A percentile compares a stretch with the other conserved stretches of the same genome.
Conservation (phyloP, 2,888 invertebrate genomes). For the Monochamus alternatus region DNA sequence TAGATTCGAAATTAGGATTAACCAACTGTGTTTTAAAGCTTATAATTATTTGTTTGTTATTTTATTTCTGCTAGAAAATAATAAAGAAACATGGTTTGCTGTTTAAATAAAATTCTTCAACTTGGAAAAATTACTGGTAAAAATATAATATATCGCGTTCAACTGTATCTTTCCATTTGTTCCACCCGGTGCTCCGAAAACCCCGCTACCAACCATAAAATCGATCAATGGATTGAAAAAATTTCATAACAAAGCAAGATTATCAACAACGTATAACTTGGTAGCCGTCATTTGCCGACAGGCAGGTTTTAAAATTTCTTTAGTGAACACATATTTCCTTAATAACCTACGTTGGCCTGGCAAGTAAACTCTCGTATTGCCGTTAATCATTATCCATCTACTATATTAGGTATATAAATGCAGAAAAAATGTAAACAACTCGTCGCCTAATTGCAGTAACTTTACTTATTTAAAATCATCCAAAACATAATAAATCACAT, state of each 20-base stretch:
- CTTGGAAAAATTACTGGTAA: no score
- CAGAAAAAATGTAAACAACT: slow-evolving; percentile 55
- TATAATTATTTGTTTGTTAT: no score
- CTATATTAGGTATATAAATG: slow-evolving; percentile 50
- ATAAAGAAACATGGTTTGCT: no score
- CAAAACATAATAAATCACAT: slow-evolving; percentile 60
- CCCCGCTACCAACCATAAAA: slow-evolving; percentile 30
- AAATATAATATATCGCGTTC: no score
- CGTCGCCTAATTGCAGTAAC: slow-evolving; percentile 49
- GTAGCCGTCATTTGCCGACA: slow-evolving; percentile 18
- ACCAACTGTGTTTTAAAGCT: no score
- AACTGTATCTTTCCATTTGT: background rate
- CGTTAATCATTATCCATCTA: slow-evolving; percentile 45
- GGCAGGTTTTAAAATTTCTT: slow-evolving; percentile 28
- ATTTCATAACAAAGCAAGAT: slow-evolving; percentile 24
- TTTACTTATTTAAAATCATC: slow-evolving; percentile 49
- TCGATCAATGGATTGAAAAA: slow-evolving; percentile 9
- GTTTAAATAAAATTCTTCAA: no score
- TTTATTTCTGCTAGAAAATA: no score
- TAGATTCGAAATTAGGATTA: no score
- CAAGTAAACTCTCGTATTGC: slow-evolving; percentile 52
- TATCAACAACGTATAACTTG: slow-evolving; percentile 28
- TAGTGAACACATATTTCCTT: slow-evolving; percentile 52
- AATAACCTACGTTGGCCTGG: slow-evolving; percentile 51
- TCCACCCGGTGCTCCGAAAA: slow-evolving; percentile 23